These are phyloP conservation scores for Hydrolagus colliei DNA, from an alignment of 2,797 vertebrate species.

Conservation along the genomic window DNA sequence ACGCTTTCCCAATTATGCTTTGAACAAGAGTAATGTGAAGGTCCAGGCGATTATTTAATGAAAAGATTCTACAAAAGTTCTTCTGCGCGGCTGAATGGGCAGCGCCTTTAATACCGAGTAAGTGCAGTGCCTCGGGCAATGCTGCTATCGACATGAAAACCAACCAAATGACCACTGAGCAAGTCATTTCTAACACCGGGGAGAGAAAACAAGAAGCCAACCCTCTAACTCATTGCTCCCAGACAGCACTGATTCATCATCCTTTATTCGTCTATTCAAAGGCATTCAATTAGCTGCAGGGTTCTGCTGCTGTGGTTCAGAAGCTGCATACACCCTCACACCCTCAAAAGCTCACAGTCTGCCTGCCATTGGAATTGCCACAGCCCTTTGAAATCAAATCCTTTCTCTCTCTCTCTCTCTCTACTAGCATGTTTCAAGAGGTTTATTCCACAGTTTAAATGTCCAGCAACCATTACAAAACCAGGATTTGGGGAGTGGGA, in stretches of 20 bases:
- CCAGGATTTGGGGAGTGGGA: neutral
- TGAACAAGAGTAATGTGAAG: neutral
- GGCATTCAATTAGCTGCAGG: slow-evolving; percentile 55
- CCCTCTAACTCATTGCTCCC: slow-evolving; percentile 37
- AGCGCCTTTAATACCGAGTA: neutral
- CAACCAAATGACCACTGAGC: slow-evolving; percentile 12
- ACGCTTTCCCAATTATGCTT: neutral
- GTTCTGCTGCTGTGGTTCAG: slow-evolving; percentile 50
- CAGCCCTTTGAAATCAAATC: slow-evolving; percentile 51
- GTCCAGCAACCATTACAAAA: neutral
- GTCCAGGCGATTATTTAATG: neutral
- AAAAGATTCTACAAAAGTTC: neutral
- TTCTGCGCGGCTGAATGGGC: neutral
- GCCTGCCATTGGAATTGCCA: slow-evolving; percentile 42
- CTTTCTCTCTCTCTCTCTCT: neutral
- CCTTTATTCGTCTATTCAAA: slow-evolving; percentile 56
- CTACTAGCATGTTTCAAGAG: neutral
- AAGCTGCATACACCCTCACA: slow-evolving; percentile 47
- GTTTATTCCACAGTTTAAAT: neutral
- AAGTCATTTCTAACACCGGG: slow-evolving; percentile 17
- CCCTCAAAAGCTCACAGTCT: slow-evolving; percentile 33
- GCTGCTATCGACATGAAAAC: neutral
- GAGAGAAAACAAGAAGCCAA: slow-evolving; percentile 42
- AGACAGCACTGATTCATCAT: slow-evolving; percentile 50
- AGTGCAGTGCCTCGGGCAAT: slow-evolving; percentile 6